A percentile compares a stretch with the other conserved stretches of the same genome.
These are phyloP conservation scores for Brachypteracias leptosomus DNA, from an alignment of 2,113 vertebrate species.

Conservation along the genomic window DNA sequence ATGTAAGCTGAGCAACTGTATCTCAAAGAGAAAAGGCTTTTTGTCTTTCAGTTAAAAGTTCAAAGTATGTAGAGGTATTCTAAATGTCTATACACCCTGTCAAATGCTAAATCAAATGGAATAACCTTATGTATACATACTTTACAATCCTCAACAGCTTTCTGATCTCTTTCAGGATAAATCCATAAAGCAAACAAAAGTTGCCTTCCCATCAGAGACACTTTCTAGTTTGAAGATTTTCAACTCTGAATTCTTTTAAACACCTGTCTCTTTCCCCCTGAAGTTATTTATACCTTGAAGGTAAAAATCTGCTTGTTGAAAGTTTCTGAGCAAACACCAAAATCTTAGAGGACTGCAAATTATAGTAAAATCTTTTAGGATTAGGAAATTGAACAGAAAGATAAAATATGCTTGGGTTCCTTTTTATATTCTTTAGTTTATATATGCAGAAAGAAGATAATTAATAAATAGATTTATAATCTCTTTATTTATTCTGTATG, in stretches of 20 bases:
- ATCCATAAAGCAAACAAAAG: constrained; percentile 46
- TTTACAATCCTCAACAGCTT: constrained; percentile 7
- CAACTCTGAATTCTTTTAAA: constrained; percentile 2
- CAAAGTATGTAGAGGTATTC: constrained; percentile 37
- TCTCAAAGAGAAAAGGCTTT: neutral
- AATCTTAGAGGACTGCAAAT: neutral
- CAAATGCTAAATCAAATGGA: constrained; percentile 56
- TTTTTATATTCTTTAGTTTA: neutral
- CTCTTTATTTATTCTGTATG: neutral
- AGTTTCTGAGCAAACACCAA: neutral
- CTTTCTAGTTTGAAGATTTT: constrained; percentile 11
- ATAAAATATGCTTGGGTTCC: neutral
- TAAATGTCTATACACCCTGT: constrained; percentile 38
- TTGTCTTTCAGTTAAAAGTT: neutral
- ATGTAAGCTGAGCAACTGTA: neutral
- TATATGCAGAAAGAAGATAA: neutral
- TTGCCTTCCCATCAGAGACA: constrained; percentile 27
- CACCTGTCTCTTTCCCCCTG: neutral
- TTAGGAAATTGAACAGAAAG: neutral
- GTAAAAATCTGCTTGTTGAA: neutral
- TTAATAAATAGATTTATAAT: neutral
- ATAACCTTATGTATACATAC: constrained; percentile 40
- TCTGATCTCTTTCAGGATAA: constrained; percentile 46
- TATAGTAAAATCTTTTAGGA: neutral
- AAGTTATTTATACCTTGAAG: neutral